Percentiles rank a stretch among this genome's conserved stretches.
Conservation (phyloP, 2,888 invertebrate species). For the Mechanitis mazaeus region DNA sequence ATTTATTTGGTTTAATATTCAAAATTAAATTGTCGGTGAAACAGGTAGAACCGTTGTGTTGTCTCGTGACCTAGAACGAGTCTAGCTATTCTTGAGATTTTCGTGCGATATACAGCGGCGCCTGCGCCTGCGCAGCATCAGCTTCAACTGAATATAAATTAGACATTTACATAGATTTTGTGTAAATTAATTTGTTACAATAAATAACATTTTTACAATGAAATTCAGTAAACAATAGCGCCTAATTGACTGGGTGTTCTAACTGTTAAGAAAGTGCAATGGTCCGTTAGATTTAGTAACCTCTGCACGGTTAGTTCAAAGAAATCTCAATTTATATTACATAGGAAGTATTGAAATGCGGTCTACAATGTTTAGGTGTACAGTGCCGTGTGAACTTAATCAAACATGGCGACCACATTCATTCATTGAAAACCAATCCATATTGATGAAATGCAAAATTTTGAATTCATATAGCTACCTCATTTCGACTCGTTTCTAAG, state of each 20-base stretch:
- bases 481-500: constrained; percentile 70
- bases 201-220: not conserved
- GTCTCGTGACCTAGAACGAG: constrained; percentile 55
- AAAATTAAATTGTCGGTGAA: constrained; percentile 26
- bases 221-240: constrained; percentile 18
- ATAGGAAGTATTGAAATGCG: constrained; percentile 76
- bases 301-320: constrained; percentile 69
- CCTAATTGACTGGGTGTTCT: constrained; percentile 21
- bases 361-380: constrained; percentile 70
- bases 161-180: not conserved
- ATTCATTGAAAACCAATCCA: constrained; percentile 76
- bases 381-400: constrained; percentile 72
- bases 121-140: constrained; percentile 13
- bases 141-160: not conserved
- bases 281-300: constrained; percentile 61
- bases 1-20: constrained; percentile 18
- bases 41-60: constrained; percentile 49
- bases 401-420: constrained; percentile 73
- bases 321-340: constrained; percentile 73
- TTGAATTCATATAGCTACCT: constrained; percentile 71
- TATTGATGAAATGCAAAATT: constrained; percentile 76
- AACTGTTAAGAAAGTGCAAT: constrained; percentile 51
- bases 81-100: constrained; percentile 49
- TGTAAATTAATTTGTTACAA: not conserved
- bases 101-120: constrained; percentile 38